Conservation (phyloP, 2,113 vertebrate species). For the Eudorcas thomsonii region DNA sequence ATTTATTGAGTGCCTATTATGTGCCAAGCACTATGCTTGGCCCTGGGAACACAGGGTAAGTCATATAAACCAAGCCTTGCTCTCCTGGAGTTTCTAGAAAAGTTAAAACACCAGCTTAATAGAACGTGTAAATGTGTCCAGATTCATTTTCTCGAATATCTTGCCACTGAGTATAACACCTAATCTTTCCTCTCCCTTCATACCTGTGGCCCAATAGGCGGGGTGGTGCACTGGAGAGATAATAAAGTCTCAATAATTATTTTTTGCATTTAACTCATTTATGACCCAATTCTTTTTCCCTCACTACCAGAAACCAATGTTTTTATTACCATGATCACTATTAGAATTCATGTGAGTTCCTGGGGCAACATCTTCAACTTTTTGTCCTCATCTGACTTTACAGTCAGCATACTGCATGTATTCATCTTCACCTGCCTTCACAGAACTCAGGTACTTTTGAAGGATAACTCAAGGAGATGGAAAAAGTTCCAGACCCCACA, state of each 20-base stretch:
- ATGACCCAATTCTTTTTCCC: neutral
- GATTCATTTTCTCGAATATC: neutral
- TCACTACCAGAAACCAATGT: neutral
- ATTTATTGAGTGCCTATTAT: neutral
- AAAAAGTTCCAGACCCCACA: neutral
- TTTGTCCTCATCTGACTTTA: neutral
- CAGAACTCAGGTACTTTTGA: neutral
- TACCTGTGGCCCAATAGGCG: neutral
- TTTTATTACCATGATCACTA: neutral
- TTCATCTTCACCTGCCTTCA: neutral
- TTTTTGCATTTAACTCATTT: neutral
- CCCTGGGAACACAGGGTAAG: neutral
- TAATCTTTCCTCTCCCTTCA: neutral
- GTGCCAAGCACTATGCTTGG: neutral
- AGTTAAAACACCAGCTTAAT: neutral
- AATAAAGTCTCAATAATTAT: neutral
- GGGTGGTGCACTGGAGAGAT: fast-evolving
- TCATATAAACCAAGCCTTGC: neutral
- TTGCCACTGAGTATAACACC: neutral
- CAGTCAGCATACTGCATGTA: neutral
- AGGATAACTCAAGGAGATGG: neutral
- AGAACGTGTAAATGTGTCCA: neutral
- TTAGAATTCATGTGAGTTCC: neutral
- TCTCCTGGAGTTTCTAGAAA: neutral
- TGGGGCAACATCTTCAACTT: neutral